A percentile compares a stretch with the other conserved stretches of the same genome.
Conservation (phyloP, 2,888 invertebrate species). For the Dolichopus griseipennis region DNA sequence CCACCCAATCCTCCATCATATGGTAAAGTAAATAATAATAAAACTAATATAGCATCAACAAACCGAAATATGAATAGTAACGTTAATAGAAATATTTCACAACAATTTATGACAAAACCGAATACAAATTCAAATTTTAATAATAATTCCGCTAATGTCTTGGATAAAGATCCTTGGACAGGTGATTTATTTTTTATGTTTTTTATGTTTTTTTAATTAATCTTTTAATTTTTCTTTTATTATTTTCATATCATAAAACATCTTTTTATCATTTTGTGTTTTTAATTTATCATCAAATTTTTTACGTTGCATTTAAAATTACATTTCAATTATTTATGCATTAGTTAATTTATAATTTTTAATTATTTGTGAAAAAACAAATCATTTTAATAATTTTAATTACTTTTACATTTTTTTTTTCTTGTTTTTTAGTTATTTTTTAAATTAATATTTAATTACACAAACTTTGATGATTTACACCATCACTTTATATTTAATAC, state of each 20-base stretch:
- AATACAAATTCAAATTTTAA: slow-evolving; percentile 13
- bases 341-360: slow-evolving; percentile 24
- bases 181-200: slow-evolving; percentile 43
- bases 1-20: slow-evolving; percentile 21
- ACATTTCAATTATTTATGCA: slow-evolving; percentile 28
- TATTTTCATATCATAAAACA: background rate
- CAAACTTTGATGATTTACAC: too few species aligned
- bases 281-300: too few species aligned
- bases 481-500: too few species aligned
- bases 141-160: slow-evolving; percentile 15
- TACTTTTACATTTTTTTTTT: slow-evolving; percentile 12
- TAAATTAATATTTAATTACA: too few species aligned
- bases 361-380: too few species aligned
- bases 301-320: too few species aligned
- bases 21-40: slow-evolving; percentile 8
- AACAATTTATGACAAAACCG: slow-evolving; percentile 5
- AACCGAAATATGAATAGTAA: slow-evolving; percentile 9
- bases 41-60: slow-evolving; percentile 9
- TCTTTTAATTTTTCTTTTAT: too few species aligned
- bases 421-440: background rate
- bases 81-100: background rate
- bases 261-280: too few species aligned
- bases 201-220: slow-evolving; percentile 29
- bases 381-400: too few species aligned
- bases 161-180: slow-evolving; percentile 26